These are phyloP conservation scores for Psilopsiagon aurifrons DNA, from an alignment of 2,113 vertebrate species.

Conservation along the genomic window DNA sequence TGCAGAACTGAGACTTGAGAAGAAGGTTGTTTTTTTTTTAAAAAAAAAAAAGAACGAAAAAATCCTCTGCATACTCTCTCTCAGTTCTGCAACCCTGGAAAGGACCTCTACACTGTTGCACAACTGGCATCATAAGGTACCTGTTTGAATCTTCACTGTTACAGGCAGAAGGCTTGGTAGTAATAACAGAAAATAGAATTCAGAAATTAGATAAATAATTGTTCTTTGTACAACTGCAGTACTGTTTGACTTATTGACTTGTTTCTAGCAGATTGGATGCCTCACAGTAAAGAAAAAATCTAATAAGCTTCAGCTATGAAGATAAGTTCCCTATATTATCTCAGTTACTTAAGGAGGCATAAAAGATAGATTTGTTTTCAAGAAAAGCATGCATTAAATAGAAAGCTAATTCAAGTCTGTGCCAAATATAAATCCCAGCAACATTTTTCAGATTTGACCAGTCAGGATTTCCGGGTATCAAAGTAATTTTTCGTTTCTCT, in stretches of 20 bases:
- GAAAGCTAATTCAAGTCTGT: not conserved
- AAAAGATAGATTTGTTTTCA: not conserved
- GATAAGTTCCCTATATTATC: not conserved
- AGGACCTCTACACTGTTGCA: not conserved
- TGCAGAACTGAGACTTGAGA: not conserved
- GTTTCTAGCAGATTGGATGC: not conserved
- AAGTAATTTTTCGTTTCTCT: not conserved
- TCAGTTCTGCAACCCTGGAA: not conserved
- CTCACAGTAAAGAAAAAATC: not conserved
- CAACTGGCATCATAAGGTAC: not conserved
- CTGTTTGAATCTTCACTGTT: not conserved
- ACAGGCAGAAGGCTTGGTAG: not conserved
- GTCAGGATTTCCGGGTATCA: not conserved
- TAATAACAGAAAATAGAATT: not conserved
- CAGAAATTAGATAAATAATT: not conserved
- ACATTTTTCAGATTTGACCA: not conserved
- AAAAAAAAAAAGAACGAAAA: not conserved
- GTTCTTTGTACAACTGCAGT: not conserved
- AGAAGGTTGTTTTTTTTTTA: rapidly evolving
- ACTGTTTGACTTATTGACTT: not conserved
- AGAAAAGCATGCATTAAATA: not conserved
- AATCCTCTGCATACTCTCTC: not conserved
- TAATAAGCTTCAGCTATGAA: not conserved
- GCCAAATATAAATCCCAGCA: not conserved
- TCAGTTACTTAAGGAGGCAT: not conserved